Percentiles rank a stretch among this genome's conserved stretches.
Evolutionary conservation across 2,113 vertebrate species (phyloP).

Genomic region (Spizaetus ornatus): DNA sequence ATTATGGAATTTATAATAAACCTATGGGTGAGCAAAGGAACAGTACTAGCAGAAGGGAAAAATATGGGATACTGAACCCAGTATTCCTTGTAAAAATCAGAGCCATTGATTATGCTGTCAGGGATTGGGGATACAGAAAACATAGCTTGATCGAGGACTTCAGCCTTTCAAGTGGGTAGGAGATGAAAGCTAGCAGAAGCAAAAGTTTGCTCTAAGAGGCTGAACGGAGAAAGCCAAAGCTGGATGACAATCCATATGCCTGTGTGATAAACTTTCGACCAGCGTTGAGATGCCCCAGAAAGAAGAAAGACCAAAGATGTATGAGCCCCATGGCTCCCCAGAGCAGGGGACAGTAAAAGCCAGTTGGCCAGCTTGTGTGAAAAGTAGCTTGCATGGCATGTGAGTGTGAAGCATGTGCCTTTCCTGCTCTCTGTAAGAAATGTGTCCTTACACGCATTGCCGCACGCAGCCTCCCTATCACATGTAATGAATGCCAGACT

Average conservation of each 20-base stretch:
- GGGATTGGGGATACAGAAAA: neutral
- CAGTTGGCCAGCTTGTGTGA: neutral
- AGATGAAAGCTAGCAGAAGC: neutral
- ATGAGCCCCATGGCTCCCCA: neutral
- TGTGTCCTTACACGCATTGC: neutral
- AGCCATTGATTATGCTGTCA: neutral
- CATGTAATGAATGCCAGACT: neutral
- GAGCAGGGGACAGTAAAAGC: neutral
- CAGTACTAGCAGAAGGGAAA: neutral
- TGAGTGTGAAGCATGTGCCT: neutral
- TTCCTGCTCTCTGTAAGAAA: neutral
- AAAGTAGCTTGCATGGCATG: neutral
- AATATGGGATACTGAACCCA: neutral
- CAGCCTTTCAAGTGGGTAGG: neutral
- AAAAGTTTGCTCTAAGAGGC: neutral
- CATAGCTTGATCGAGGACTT: neutral
- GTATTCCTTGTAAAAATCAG: neutral
- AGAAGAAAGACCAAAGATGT: neutral
- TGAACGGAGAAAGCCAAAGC: neutral
- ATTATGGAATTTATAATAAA: neutral
- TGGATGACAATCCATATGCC: neutral
- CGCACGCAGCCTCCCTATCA: neutral
- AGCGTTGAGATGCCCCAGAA: neutral
- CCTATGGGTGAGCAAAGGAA: neutral
- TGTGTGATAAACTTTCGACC: rapidly evolving